Conservation (phyloP, 2,888 invertebrate genomes). For the Patella depressa region DNA sequence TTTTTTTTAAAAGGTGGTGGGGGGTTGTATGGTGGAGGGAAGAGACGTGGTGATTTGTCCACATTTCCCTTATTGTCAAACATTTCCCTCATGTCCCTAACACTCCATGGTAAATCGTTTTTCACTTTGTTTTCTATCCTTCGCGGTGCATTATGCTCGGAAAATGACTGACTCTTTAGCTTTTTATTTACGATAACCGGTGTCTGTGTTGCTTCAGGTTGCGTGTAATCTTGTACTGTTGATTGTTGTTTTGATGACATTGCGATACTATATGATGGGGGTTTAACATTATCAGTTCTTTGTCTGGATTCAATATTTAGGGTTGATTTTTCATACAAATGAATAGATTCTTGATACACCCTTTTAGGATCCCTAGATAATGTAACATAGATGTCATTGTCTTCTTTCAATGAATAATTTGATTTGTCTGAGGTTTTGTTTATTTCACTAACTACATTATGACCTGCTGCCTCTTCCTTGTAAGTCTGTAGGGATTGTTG, state of each 20-base stretch:
- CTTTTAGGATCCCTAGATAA: slow-evolving; percentile 42
- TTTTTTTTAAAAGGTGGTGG: slow-evolving; percentile 50
- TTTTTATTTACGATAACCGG: slow-evolving; percentile 2
- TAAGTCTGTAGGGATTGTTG: slow-evolving; percentile 54
- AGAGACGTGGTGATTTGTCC: slow-evolving; percentile 11
- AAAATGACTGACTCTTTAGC: slow-evolving; percentile 6
- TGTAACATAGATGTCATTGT: slow-evolving; percentile 34
- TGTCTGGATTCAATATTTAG: slow-evolving; percentile 8
- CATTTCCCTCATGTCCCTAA: slow-evolving; percentile 51
- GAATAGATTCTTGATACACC: slow-evolving; percentile 61
- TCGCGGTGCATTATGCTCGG: slow-evolving; percentile 16
- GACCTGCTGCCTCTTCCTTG: slow-evolving; percentile 35
- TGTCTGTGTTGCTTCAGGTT: slow-evolving; percentile 2
- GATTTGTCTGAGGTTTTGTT: slow-evolving; percentile 12
- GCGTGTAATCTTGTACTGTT: background rate
- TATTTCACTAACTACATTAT: slow-evolving; percentile 27
- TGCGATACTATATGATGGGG: background rate
- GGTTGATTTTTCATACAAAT: slow-evolving; percentile 44
- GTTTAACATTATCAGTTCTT: background rate
- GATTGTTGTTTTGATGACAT: background rate
- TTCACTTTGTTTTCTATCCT: background rate
- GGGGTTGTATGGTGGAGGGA: slow-evolving; percentile 49
- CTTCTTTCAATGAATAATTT: slow-evolving; percentile 20
- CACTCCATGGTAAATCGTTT: slow-evolving; percentile 59
- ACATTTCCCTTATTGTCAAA: slow-evolving; percentile 33